These are phyloP conservation scores for Chalcis sispes DNA, from an alignment of 2,888 invertebrate species.

Conservation along the genomic window DNA sequence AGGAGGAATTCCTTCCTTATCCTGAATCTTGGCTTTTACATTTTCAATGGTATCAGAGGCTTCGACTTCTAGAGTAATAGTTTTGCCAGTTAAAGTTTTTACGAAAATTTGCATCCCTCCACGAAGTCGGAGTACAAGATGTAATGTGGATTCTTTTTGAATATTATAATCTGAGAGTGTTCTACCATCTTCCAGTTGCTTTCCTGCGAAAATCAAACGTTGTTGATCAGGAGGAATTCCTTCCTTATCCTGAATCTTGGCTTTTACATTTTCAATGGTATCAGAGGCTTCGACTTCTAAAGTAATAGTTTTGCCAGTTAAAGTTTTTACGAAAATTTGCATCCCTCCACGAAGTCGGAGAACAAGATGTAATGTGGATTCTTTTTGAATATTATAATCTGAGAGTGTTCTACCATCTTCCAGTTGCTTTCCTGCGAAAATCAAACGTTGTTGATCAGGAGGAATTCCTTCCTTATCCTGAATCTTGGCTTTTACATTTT, in stretches of 20 bases:
- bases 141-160: conserved; percentile 64
- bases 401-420: conserved; percentile 96
- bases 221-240: conserved; percentile 66
- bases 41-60: conserved; percentile 64
- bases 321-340: conserved; percentile 63
- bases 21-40: conserved; percentile 64
- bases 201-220: conserved; percentile 64
- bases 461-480: conserved; percentile 92
- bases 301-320: conserved; percentile 65
- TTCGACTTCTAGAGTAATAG: conserved; percentile 64
- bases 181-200: conserved; percentile 64
- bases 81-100: conserved; percentile 64
- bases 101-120: conserved; percentile 68
- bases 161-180: conserved; percentile 65
- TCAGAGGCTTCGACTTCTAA: conserved; percentile 66
- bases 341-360: conserved; percentile 91
- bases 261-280: conserved; percentile 65
- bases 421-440: conserved; percentile 96
- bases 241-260: conserved; percentile 66
- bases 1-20: conserved; percentile 67
- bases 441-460: conserved; percentile 91
- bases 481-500: conserved; percentile 96
- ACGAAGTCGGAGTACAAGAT: conserved; percentile 63
- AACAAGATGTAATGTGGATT: conserved; percentile 92
- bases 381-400: conserved; percentile 97